Percentiles rank a stretch among this genome's conserved stretches.
phyloP scores from a whole-genome alignment of 2,113 vertebrate species.

The Periophthalmodon schlosseri region DNA sequence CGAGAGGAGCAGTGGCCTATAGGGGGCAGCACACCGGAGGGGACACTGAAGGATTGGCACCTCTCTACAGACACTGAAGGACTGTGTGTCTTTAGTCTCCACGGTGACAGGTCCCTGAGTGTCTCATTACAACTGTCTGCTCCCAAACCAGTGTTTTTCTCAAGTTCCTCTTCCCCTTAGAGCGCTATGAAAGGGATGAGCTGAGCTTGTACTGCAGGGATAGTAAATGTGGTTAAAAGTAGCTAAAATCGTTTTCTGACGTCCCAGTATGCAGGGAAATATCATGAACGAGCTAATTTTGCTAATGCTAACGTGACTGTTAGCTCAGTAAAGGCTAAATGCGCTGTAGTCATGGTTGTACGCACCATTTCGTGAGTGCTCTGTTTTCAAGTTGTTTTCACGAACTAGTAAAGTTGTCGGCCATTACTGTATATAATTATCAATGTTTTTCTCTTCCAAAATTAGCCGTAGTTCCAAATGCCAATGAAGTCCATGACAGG shows the following conservation, averaged over 20 bases:
- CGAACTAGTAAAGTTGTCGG: no score
- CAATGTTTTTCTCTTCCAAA: no score
- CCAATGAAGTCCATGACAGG: no score
- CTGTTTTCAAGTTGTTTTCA: no score
- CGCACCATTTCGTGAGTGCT: no score
- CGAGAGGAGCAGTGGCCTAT: constrained; percentile 57
- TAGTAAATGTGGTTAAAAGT: not conserved
- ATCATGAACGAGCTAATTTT: not conserved
- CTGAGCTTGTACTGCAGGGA: not conserved
- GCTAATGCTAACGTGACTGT: not conserved
- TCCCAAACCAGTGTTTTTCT: constrained; percentile 32
- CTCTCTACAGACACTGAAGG: constrained; percentile 48
- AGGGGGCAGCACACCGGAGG: constrained; percentile 54
- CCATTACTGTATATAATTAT: no score
- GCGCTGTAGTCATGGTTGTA: no score
- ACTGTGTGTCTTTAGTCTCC: constrained; percentile 59
- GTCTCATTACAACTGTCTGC: constrained; percentile 60
- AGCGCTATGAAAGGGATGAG: not conserved
- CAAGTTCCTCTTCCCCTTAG: constrained; percentile 22
- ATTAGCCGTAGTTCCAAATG: no score
- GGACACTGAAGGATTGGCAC: constrained; percentile 59
- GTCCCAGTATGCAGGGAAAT: not conserved
- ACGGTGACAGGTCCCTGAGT: constrained; percentile 51
- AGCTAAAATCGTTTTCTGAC: not conserved
- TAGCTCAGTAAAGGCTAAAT: not conserved